Evolutionary conservation across 2,113 vertebrate genomes (phyloP), one percentile per base, ranked within the genome.

Genomic region (Lates calcarifer): DNA sequence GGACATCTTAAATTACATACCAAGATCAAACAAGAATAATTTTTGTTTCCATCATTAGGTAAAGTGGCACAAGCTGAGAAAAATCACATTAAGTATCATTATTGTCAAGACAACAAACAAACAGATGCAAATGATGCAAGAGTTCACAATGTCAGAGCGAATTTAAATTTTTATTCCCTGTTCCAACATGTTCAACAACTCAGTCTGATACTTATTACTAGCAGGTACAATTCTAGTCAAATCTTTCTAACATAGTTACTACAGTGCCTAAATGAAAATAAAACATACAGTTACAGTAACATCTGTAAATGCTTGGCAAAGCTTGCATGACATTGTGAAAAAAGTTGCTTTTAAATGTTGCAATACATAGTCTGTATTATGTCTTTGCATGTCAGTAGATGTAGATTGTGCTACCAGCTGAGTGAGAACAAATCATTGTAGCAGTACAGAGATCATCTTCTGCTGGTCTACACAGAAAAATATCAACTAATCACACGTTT

Each of bases 121-220:
- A 62, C 24, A 67, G 7, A 51, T 20, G 11, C 20, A 71, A 18
- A 70, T 53, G 70, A 35, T 2, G 5, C 26, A 74, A 74, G 43
- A 13, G 41, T 63, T 15, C 12, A 77, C 24, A 37, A 15, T 70
- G 22, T 43, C 31, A 63, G 58, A 65, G 72, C 26, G 22, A 79
- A 37, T 26, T 76, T 1, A 65, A 56, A 62, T 47, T 37, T 86
- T 75, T 81, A 86, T 83, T 82, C 31, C 8, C 6, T 24, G 17
- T 87, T 82, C 55, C 60, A 71, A 77, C 35, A 77, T 43, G 26
- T 79, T 61, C 70, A 90, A 63, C 49, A 84, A 57, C 14, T 76
- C 35, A 60, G n/a, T 80, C 70, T 49, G 6, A 58, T 43, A 51
- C 14, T 63, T 39, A 24, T 71, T n/a, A 55, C 2, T 45, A 72